Conservation (phyloP, 2,888 invertebrate genomes). For the Melanchra persicariae region DNA sequence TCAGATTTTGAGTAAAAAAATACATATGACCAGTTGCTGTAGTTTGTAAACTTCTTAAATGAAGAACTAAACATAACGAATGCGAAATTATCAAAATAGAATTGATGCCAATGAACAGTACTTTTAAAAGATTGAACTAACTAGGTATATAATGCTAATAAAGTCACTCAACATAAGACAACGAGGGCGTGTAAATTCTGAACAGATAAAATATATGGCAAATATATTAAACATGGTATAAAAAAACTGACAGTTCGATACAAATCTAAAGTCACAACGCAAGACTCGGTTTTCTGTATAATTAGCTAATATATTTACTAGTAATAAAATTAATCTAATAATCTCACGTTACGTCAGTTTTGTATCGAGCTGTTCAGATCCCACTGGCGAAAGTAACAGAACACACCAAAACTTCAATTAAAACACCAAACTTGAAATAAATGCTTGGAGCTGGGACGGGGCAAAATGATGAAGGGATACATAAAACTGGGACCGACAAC, state of each 20-base stretch:
- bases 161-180: slow-evolving; percentile 21
- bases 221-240: slow-evolving; percentile 35
- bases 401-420: slow-evolving; percentile 36
- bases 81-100: slow-evolving; percentile 4
- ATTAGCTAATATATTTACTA: slow-evolving; percentile 40
- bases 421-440: slow-evolving; percentile 31
- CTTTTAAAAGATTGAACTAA: slow-evolving; percentile 5
- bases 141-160: not conserved
- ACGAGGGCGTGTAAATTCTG: slow-evolving; percentile 14
- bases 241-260: slow-evolving; percentile 41
- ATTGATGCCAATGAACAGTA: slow-evolving; percentile 17
- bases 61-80: slow-evolving; percentile 5
- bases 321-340: no score
- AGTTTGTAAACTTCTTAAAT: not conserved
- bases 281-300: slow-evolving; percentile 33
- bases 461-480: slow-evolving; percentile 15
- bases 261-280: slow-evolving; percentile 34
- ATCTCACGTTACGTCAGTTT: no score
- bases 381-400: slow-evolving; percentile 46
- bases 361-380: no score
- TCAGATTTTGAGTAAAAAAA: not conserved
- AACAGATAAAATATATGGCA: slow-evolving; percentile 46
- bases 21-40: not conserved
- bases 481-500: slow-evolving; percentile 7
- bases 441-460: not conserved